Evolutionary conservation across 2,113 vertebrate genomes (phyloP), one percentile per base, ranked within the genome.

Genomic region (Gorilla gorilla): DNA sequence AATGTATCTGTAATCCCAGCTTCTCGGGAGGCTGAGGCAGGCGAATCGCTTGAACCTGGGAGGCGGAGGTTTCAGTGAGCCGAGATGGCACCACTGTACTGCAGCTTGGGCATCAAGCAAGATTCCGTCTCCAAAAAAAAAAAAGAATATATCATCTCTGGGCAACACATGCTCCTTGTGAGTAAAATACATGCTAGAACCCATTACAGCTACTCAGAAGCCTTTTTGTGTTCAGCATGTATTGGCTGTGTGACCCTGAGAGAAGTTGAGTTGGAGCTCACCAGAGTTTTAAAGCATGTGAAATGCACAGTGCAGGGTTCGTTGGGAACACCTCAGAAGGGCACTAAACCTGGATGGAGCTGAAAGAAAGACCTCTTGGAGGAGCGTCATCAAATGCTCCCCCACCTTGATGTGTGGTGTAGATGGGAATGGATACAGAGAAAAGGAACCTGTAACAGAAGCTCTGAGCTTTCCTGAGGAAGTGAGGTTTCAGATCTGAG

Each of bases 271-370:
- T 20, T n/a, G 6, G 10, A 45, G 61, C 17, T 86, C 25, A 35
- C 22, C 27, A 83, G 61, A 52, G 92, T 68, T 87, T 70, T 66
- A 57, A 52, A 61, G 27, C 52, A 27, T n/a, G 75, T 23, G 90
- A 85, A 76, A 88, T 25, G 3, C n/a, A 70, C 59, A 45, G 27
- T 2, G 6, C 57, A 38, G 30, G 27, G 72, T 35, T 66, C 20
- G 7, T 22, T 12, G 79, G 72, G 43, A 43, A 8, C 17, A 16
- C 0, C 1, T 22, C 27, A 22, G n/a, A 20, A 38, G 35, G 57
- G 7, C 73, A 64, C 17, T 10, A 2, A 5, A 52, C 48, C 14
- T 61, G 0, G 0, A 3, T 17, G 25, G 12, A 32, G 38, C 50
- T 61, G 64, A 89, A 73, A 89, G 75, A 66, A 91, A 76, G 40